Conservation (phyloP, 2,888 invertebrate species). For the Merodon equestris region DNA sequence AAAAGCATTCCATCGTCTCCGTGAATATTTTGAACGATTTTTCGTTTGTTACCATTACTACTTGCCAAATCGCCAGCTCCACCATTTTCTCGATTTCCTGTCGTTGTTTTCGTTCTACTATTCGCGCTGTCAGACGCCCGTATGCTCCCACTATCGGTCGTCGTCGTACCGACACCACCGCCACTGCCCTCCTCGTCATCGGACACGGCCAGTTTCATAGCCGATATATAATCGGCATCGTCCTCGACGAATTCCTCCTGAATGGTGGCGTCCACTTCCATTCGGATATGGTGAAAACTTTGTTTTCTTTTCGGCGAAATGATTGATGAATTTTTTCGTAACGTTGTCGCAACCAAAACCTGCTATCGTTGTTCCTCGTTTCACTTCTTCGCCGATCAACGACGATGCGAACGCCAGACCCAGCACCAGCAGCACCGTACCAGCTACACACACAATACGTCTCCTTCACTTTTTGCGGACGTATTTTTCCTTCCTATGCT, state of each 20-base stretch:
- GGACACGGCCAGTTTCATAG: slow-evolving; percentile 59
- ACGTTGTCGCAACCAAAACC: not conserved
- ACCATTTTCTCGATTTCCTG: slow-evolving; percentile 54
- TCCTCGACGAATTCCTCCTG: slow-evolving; percentile 58
- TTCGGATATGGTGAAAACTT: slow-evolving; percentile 73
- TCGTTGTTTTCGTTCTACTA: not conserved
- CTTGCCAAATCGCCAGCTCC: slow-evolving; percentile 31
- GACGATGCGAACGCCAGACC: slow-evolving; percentile 4
- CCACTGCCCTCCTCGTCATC: slow-evolving; percentile 53
- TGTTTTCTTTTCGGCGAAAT: slow-evolving; percentile 74
- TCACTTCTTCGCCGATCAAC: not conserved
- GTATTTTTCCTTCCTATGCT: no score
- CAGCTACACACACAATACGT: slow-evolving; percentile 17
- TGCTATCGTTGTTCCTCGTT: not conserved
- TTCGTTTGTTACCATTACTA: slow-evolving; percentile 31
- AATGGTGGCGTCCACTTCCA: slow-evolving; percentile 72
- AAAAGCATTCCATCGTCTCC: slow-evolving; percentile 1
- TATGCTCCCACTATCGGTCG: slow-evolving; percentile 32
- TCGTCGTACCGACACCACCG: not conserved
- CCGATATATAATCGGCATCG: slow-evolving; percentile 48
- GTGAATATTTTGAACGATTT: slow-evolving; percentile 20
- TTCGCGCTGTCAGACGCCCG: slow-evolving; percentile 31
- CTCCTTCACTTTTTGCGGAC: slow-evolving; percentile 42
- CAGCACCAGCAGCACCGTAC: slow-evolving; percentile 13
- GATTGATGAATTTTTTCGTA: slow-evolving; percentile 67